These are phyloP conservation scores for Actinopyga echinites DNA, from an alignment of 53 echinoderm and acorn worm species.

Conservation along the genomic window DNA sequence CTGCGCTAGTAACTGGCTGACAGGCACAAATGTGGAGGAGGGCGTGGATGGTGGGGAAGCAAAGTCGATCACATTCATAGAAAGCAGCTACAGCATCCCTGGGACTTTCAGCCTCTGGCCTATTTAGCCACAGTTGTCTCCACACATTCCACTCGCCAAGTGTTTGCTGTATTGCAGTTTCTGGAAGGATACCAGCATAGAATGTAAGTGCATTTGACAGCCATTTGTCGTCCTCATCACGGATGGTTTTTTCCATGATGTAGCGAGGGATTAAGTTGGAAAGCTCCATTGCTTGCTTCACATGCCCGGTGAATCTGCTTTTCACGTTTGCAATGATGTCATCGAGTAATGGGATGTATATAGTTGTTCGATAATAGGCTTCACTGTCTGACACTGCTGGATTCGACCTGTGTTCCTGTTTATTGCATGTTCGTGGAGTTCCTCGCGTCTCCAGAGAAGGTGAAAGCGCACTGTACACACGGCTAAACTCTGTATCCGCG, in stretches of 20 bases:
- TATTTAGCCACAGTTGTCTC: background rate
- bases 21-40: background rate
- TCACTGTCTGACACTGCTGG: slow-evolving; percentile 6
- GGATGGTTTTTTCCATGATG: slow-evolving; percentile 3
- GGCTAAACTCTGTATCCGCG: background rate
- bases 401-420: slow-evolving; percentile 11
- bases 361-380: slow-evolving; percentile 1
- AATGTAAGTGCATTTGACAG: slow-evolving; percentile 17
- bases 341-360: slow-evolving; percentile 15
- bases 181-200: slow-evolving; percentile 3
- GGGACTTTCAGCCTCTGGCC: background rate
- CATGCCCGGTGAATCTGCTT: slow-evolving; percentile 20
- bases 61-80: background rate
- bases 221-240: slow-evolving; percentile 16
- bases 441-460: background rate
- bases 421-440: slow-evolving; percentile 22
- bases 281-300: slow-evolving; percentile 19
- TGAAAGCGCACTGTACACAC: slow-evolving; percentile 7
- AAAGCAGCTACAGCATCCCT: slow-evolving; percentile 10
- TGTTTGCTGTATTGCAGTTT: slow-evolving; percentile 1
- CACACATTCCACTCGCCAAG: background rate
- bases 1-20: background rate
- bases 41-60: background rate
- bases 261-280: slow-evolving; percentile 4
- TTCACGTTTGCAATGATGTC: slow-evolving; percentile 7